Percentiles rank a stretch among this genome's conserved stretches.
Evolutionary conservation across 2,797 vertebrate species (phyloP).

Genomic region (Australoheros facetus): DNA sequence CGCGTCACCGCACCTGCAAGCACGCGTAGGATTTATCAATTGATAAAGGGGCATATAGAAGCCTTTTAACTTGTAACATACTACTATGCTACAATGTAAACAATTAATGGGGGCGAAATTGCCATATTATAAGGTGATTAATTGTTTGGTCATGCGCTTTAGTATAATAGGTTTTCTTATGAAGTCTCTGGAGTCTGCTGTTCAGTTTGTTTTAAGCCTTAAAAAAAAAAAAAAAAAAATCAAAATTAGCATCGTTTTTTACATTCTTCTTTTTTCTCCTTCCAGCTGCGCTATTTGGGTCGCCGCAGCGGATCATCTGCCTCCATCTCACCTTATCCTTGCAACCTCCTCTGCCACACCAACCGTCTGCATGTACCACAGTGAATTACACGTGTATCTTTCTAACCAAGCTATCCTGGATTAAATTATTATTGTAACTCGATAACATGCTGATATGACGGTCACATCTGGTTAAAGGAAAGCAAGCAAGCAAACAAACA

Average conservation of each 20-base stretch:
- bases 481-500: not conserved
- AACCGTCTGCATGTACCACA: too few relatives aligned
- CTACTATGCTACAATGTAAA: too few relatives aligned
- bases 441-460: not conserved
- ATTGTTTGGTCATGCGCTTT: not conserved
- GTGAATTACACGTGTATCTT: not conserved
- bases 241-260: too few relatives aligned
- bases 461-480: not conserved
- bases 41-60: not conserved
- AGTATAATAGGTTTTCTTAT: too few relatives aligned
- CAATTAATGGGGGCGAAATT: too few relatives aligned
- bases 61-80: not conserved
- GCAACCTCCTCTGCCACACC: too few relatives aligned
- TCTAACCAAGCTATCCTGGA: not conserved
- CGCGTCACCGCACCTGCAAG: constrained; percentile 60
- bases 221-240: too few relatives aligned
- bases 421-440: not conserved
- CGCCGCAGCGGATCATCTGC: too few relatives aligned
- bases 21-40: not conserved
- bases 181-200: not conserved
- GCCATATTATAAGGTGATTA: too few relatives aligned
- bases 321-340: too few relatives aligned
- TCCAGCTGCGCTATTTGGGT: too few relatives aligned
- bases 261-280: too few relatives aligned
- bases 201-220: not conserved